Evolutionary conservation across 2,888 invertebrate genomes (phyloP), one percentile per base, ranked within the genome.

Genomic region (Lithophane ornitopus): DNA sequence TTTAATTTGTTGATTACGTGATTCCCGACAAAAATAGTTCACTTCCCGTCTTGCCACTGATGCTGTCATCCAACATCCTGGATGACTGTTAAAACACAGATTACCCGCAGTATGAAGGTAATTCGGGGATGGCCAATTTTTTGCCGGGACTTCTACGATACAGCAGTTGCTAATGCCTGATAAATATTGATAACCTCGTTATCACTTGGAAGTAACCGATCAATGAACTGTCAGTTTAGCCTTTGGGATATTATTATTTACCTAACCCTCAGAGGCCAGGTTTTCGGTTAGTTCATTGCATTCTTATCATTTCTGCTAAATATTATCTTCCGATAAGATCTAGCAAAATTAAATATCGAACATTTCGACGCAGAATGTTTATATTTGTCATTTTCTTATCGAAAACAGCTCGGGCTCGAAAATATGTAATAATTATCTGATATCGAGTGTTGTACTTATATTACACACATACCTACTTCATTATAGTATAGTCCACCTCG

Each of bases 11-110:
- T 73, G 67, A 80, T 78, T 62, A 49, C 62, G 62, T 49, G 46
- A 80, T 66, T 54, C 65, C 19, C 11, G 54, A 59, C 78, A 61
- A 74, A 77, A 82, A 75, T 73, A 62, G 59, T 52, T 41, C 11
- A 52, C 78, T 78, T 80, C 78, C 78, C 34, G 74, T 73, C 72
- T 76, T 67, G 69, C 46, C 4, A 59, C 41, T 52, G 74, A 80
- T 80, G 66, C 49, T 80, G 62, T 78, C 74, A 95, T 87, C 54
- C 16, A 3, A 67, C 73, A 67, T 73, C 73, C 80, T 61, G 63
- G 80, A 67, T 80, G 78, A 8, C 22, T 56, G 46, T 26, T 67
- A 22, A 62, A 62, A 16, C 19, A 28, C 19, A 41, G 70, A 58
- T 58, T 52, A 80, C 44, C 52, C 16, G 39, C 22, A 34, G 11